Evolutionary conservation across 2,888 invertebrate genomes (phyloP), one percentile per base, ranked within the genome.

Genomic region (Ecdyonurus torrentis): DNA sequence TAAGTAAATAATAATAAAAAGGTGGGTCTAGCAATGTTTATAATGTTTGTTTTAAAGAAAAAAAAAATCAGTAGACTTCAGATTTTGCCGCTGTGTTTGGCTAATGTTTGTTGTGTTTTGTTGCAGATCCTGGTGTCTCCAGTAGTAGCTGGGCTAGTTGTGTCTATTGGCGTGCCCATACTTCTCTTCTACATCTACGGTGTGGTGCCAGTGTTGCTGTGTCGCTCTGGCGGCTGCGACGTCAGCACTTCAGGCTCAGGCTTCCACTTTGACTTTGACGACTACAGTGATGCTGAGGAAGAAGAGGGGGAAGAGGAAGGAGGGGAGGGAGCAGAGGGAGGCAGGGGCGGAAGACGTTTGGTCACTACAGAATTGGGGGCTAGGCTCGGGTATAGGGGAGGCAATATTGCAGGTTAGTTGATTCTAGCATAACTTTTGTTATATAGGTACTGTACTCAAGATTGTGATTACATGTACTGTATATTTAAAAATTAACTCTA

Each of bases 161-260:
- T 83, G 25, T 91, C 90, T 67, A 87, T 93, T 71, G 87, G 93
- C 67, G 86, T 92, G 67, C 87, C 94, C 70, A 84, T 95, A 73
- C 76, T 92, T 71, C 75, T 91, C 70, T 86, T 91, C 74, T 87
- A 94, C 79, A 88, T 94, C 67, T 94, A 94, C 77, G 93, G 93
- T 70, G 93, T 95, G 59, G 87, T 92, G 62, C 88, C 88, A 52
- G 86, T 92, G 70, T 91, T 91, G 61, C 80, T 94, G 71, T 93
- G 93, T 74, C 85, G 92, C 65, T 91, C 90, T 69, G 92, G 92
- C 23, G 87, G 86, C 55, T 87, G 89, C 72, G 89, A 88, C 0
- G 85, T 87, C n/a, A 81, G 80, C 18, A 83, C 85, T 2, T 78
- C 81, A 60, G 69, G 77, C 60, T 74, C 76, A 63, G 82, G 85